phyloP scores from a whole-genome alignment of 1,140 invertebrate genomes.

The Chrysomallon squamiferum region DNA sequence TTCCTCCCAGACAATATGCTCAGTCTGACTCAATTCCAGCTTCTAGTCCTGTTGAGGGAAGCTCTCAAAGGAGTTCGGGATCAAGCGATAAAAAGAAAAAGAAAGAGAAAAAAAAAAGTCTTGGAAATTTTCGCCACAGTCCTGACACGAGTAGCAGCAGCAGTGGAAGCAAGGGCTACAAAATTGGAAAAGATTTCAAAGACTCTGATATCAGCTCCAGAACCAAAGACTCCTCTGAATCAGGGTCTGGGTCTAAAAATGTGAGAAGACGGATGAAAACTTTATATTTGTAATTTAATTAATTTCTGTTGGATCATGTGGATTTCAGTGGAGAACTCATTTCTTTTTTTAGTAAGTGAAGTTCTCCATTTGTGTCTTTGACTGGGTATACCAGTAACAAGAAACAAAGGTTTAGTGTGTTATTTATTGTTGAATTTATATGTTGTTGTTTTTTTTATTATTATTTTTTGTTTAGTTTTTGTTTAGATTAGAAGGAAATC shows the following conservation, averaged over 20 bases:
- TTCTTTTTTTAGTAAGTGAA: background rate
- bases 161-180: slow-evolving; percentile 11
- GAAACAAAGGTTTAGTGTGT: no score
- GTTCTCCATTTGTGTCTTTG: background rate
- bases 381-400: background rate
- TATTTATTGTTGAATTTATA: no score
- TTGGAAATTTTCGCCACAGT: background rate
- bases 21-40: background rate
- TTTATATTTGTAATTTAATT: background rate
- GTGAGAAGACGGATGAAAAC: slow-evolving; percentile 3
- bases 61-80: background rate
- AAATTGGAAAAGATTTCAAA: slow-evolving; percentile 25
- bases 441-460: no score
- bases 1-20: slow-evolving; percentile 10
- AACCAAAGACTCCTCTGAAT: slow-evolving; percentile 11
- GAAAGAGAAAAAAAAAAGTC: background rate
- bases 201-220: slow-evolving; percentile 33
- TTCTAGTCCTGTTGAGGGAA: background rate
- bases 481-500: no score
- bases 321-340: background rate
- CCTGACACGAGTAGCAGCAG: slow-evolving; percentile 17
- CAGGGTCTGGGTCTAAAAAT: background rate
- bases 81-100: background rate
- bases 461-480: no score
- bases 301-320: no score